Evolutionary conservation across 2,797 vertebrate species (phyloP).

Genomic region (Leptatherina wallacei): DNA sequence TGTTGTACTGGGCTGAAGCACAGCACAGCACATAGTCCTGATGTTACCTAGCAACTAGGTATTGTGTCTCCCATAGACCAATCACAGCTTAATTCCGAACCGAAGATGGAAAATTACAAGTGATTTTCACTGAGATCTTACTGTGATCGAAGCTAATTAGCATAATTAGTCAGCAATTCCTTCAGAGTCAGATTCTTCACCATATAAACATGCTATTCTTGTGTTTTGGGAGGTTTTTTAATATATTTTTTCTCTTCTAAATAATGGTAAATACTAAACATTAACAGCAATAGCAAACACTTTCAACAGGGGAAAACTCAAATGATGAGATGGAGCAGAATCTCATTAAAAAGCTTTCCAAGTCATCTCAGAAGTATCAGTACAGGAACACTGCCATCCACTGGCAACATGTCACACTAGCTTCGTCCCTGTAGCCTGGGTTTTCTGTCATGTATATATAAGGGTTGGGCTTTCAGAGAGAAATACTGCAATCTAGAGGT

Average conservation of each 20-base stretch:
- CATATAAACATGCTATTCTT: neutral
- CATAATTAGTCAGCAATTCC: neutral
- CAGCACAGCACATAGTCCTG: constrained; percentile 55
- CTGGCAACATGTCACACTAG: constrained; percentile 36
- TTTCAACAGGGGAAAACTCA: neutral
- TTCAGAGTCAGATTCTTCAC: neutral
- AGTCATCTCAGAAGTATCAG: neutral
- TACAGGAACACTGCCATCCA: constrained; percentile 68
- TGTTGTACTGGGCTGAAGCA: constrained; percentile 38
- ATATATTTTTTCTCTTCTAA: neutral
- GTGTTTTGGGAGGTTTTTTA: neutral
- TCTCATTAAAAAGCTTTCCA: constrained; percentile 8
- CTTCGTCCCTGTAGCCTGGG: neutral
- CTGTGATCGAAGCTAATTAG: neutral
- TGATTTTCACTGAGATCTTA: neutral
- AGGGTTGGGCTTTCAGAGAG: constrained; percentile 19
- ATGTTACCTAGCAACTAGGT: constrained; percentile 85
- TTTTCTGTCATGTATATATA: constrained; percentile 13
- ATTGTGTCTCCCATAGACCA: constrained; percentile 63
- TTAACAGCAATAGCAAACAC: neutral
- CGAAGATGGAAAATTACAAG: constrained; percentile 40
- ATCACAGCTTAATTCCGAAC: constrained; percentile 47
- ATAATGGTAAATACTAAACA: neutral
- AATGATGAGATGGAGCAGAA: constrained; percentile 5
- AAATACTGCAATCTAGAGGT: constrained; percentile 61